A percentile compares a stretch with the other conserved stretches of the same genome.
phyloP scores from a whole-genome alignment of 1,140 invertebrate species.

The Atta texana region DNA sequence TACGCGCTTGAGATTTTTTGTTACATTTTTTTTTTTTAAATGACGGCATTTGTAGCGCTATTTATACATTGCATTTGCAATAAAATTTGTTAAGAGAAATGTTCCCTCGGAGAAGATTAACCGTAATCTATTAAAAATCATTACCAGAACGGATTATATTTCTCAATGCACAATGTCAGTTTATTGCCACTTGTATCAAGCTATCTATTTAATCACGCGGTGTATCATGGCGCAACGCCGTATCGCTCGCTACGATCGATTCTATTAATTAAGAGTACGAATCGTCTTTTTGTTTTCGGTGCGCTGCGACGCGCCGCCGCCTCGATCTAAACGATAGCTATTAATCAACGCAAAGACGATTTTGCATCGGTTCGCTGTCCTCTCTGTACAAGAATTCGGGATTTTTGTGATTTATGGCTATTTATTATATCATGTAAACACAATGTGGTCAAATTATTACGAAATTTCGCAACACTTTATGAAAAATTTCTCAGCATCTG shows the following conservation, averaged over 20 bases:
- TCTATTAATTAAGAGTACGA: conserved; percentile 64
- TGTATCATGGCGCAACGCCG: conserved; percentile 27
- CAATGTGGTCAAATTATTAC: conserved; percentile 1
- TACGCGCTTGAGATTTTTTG: not conserved
- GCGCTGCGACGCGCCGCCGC: conserved; percentile 15
- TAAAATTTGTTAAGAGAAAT: conserved; percentile 26
- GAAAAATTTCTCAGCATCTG: conserved; percentile 26
- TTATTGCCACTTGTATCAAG: conserved; percentile 41
- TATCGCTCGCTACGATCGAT: conserved; percentile 44
- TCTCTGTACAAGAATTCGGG: not conserved
- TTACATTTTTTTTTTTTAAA: not conserved
- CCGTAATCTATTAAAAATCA: conserved; percentile 2
- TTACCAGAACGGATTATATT: conserved; percentile 21
- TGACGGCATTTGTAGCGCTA: not conserved
- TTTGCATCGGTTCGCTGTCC: conserved; percentile 14
- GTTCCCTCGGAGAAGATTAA: not conserved
- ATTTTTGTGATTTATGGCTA: conserved; percentile 41
- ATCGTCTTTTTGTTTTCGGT: conserved; percentile 46
- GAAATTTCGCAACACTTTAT: not conserved
- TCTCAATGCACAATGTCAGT: conserved; percentile 1
- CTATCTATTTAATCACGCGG: conserved; percentile 53
- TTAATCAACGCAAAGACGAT: conserved; percentile 66
- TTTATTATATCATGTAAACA: conserved; percentile 30
- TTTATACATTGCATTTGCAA: not conserved
- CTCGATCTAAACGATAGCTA: conserved; percentile 50